Evolutionary conservation across 1,140 invertebrate species (phyloP).

Genomic region (Dreissena rostriformis): DNA sequence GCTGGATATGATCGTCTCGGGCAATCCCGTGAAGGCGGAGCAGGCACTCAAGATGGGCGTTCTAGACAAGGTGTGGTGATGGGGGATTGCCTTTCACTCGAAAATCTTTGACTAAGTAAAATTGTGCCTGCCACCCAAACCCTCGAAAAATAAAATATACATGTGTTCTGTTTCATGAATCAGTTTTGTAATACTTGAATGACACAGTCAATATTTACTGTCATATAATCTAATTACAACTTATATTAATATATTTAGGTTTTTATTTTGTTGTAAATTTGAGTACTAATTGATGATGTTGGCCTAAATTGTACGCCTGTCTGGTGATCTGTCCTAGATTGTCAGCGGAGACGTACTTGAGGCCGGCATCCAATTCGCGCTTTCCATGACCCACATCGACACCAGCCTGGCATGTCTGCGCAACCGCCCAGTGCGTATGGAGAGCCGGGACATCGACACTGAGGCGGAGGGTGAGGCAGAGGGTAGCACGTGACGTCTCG

Average conservation of each 20-base stretch:
- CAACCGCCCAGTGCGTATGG: conserved; percentile 60
- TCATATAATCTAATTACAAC: no score
- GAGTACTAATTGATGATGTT: no score
- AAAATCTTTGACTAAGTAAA: no score
- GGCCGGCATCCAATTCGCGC: conserved; percentile 72
- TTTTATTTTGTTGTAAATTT: no score
- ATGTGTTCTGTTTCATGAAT: no score
- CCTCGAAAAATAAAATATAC: no score
- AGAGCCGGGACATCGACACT: conserved; percentile 53
- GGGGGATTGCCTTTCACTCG: no score
- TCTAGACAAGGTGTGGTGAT: conserved; percentile 71
- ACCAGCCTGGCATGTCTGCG: conserved; percentile 65
- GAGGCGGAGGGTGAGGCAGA: conserved; percentile 65
- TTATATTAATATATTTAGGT: no score
- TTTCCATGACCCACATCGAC: conserved; percentile 61
- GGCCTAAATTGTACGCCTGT: no score
- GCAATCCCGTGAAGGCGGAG: conserved; percentile 66
- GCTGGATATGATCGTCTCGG: conserved; percentile 74
- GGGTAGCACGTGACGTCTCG: background rate
- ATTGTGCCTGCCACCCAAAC: no score
- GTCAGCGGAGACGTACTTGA: conserved; percentile 71
- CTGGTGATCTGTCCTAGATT: conserved; percentile 56
- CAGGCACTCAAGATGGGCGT: conserved; percentile 74
- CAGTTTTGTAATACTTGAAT: no score
- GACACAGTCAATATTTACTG: no score